Evolutionary conservation across 2,797 vertebrate species (phyloP).

Genomic region (Rhinogobio ventralis): DNA sequence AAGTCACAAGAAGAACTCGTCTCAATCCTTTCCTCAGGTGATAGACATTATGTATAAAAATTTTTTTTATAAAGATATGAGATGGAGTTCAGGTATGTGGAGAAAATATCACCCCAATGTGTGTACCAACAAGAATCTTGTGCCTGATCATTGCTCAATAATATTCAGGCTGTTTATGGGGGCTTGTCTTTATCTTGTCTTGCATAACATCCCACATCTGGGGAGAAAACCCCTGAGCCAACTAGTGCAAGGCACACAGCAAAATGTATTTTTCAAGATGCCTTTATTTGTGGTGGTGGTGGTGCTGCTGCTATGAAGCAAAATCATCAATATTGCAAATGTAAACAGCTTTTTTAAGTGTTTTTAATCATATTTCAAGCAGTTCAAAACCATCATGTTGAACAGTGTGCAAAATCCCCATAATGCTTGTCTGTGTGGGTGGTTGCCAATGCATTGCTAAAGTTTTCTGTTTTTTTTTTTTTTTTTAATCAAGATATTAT

Average conservation of each 20-base stretch:
- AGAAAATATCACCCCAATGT: background rate
- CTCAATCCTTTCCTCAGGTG: background rate
- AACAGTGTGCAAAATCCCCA: background rate
- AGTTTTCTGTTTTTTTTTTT: background rate
- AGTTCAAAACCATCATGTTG: no score
- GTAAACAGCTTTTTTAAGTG: background rate
- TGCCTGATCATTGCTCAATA: conserved; percentile 2
- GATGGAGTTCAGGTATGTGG: background rate
- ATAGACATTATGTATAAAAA: background rate
- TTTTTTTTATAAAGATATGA: background rate
- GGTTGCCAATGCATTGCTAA: background rate
- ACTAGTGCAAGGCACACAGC: background rate
- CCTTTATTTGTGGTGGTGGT: background rate
- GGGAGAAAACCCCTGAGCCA: background rate
- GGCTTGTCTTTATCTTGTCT: conserved; percentile 22
- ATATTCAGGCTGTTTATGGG: background rate
- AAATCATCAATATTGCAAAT: background rate
- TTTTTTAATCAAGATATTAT: background rate
- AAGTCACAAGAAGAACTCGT: background rate
- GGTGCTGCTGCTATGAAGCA: background rate
- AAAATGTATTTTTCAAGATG: background rate
- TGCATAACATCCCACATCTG: background rate
- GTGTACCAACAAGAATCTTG: background rate
- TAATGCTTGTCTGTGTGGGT: background rate
- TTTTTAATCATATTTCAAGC: no score